These are phyloP conservation scores for Ctenicera cuprea DNA, from an alignment of 2,888 invertebrate genomes.

Conservation along the genomic window DNA sequence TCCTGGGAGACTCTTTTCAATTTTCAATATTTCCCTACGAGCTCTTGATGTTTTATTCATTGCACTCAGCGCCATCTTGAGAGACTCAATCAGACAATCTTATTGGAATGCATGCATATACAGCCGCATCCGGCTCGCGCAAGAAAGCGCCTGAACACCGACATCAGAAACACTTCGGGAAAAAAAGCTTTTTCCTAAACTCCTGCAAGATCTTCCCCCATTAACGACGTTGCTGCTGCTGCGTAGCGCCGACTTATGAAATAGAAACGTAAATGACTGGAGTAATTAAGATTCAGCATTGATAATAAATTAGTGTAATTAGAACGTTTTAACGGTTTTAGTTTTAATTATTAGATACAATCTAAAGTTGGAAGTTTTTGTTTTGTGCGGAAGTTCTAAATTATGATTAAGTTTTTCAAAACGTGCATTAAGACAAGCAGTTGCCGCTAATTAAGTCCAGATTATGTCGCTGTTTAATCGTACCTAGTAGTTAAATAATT, in stretches of 20 bases:
- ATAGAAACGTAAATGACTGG: constrained; percentile 4
- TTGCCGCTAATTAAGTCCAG: constrained; percentile 26
- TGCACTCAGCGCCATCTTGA: constrained; percentile 73
- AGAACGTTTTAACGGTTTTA: constrained; percentile 26
- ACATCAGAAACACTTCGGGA: constrained; percentile 39
- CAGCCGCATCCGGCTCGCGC: constrained; percentile 65
- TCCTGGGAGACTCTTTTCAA: constrained; percentile 72
- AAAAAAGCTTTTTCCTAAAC: constrained; percentile 20
- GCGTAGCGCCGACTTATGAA: background rate
- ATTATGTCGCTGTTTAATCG: constrained; percentile 32
- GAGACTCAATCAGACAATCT: constrained; percentile 73
- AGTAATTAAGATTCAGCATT: constrained; percentile 7
- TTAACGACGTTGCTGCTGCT: background rate
- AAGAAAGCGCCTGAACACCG: constrained; percentile 44
- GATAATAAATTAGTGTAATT: constrained; percentile 22
- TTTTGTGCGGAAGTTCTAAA: constrained; percentile 28
- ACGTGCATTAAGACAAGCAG: constrained; percentile 7
- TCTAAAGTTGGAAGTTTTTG: constrained; percentile 19
- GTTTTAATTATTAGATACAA: constrained; percentile 23
- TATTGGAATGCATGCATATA: constrained; percentile 71
- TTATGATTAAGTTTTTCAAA: constrained; percentile 28
- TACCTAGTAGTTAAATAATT: constrained; percentile 22
- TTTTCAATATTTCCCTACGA: constrained; percentile 73
- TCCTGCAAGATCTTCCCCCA: constrained; percentile 5
- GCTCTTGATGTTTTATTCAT: constrained; percentile 74